Evolutionary conservation across 2,113 vertebrate genomes (phyloP).

Genomic region (Callopanchax toddi): DNA sequence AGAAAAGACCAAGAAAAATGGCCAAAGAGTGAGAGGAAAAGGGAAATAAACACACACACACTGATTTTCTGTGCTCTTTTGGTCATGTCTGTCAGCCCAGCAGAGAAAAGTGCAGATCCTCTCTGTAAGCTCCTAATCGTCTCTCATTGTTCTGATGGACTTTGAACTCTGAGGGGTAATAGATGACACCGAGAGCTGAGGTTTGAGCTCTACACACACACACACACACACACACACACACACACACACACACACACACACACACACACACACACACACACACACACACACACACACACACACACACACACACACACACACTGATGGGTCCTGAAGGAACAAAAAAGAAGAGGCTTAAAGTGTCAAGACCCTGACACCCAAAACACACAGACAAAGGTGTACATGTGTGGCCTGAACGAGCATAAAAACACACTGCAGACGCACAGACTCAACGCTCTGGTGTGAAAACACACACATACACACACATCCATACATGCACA

Average conservation of each 20-base stretch:
- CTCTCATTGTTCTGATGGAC: slow-evolving; percentile 74
- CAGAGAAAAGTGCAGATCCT: slow-evolving; percentile 64
- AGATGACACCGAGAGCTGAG: slow-evolving; percentile 62
- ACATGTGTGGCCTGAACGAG: slow-evolving; percentile 64
- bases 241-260: slow-evolving; percentile 1
- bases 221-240: slow-evolving; percentile 1
- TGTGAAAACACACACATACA: slow-evolving; percentile 1
- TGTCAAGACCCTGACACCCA: slow-evolving; percentile 63
- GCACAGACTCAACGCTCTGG: not conserved
- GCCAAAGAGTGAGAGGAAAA: slow-evolving; percentile 11
- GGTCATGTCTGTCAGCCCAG: slow-evolving; percentile 41
- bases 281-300: not conserved
- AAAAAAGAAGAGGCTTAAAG: slow-evolving; percentile 58
- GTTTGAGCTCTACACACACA: slow-evolving; percentile 32
- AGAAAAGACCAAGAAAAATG: slow-evolving; percentile 9
- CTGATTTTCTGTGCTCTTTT: slow-evolving; percentile 8
- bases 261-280: not conserved
- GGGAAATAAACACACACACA: slow-evolving; percentile 5
- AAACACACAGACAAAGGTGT: slow-evolving; percentile 59
- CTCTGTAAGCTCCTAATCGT: slow-evolving; percentile 79
- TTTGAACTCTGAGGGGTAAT: slow-evolving; percentile 74
- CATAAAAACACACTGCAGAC: slow-evolving; percentile 20
- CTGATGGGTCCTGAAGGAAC: slow-evolving; percentile 33
- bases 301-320: slow-evolving; percentile 1
- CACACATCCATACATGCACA: not conserved